Conservation (phyloP, 2,888 invertebrate species). For the Clistopyga incitator region DNA sequence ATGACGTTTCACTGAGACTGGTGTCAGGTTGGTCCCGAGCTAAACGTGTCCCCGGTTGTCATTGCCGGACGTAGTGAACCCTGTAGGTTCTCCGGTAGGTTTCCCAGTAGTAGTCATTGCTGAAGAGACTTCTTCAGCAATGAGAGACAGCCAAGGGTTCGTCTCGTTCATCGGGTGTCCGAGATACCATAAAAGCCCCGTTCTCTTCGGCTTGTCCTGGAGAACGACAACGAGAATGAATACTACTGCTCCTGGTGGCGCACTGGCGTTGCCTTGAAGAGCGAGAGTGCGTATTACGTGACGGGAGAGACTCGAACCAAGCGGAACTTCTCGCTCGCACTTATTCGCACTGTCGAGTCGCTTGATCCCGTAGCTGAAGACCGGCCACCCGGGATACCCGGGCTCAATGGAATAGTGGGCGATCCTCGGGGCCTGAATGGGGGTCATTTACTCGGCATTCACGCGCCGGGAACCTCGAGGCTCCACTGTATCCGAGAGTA, state of each 20-base stretch:
- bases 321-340: constrained; percentile 43
- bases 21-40: constrained; percentile 38
- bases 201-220: neutral
- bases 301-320: constrained; percentile 15
- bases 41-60: constrained; percentile 31
- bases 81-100: neutral
- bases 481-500: constrained; percentile 25
- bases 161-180: constrained; percentile 42
- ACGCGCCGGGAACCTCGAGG: constrained; percentile 60
- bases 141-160: constrained; percentile 4
- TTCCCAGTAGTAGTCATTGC: neutral
- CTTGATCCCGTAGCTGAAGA: constrained; percentile 17
- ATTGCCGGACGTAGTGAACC: constrained; percentile 44
- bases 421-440: constrained; percentile 78
- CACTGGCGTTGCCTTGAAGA: constrained; percentile 29
- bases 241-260: constrained; percentile 16
- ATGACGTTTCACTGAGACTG: constrained; percentile 42
- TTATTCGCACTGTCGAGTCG: constrained; percentile 26
- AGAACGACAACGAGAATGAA: constrained; percentile 29
- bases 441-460: constrained; percentile 82
- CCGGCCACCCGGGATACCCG: constrained; percentile 61
- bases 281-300: constrained; percentile 38
- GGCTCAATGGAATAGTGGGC: constrained; percentile 78
- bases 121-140: neutral
- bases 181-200: constrained; percentile 31